phyloP scores from a whole-genome alignment of 64 coral and sea anemone species.

The Catalaphyllia jardinei region DNA sequence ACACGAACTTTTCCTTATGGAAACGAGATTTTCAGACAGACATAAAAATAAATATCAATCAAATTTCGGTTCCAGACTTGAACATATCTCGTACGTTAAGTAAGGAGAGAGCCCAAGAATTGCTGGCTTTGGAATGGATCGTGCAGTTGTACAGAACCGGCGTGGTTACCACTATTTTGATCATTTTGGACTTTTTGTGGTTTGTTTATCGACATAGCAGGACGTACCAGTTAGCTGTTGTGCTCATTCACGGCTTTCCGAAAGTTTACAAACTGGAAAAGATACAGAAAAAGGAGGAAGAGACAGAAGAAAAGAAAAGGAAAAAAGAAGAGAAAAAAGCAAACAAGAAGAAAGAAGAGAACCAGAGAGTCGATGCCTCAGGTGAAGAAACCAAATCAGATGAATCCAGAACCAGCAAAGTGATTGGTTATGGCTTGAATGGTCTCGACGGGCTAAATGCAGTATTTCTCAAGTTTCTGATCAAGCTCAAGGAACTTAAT shows the following conservation, averaged over 20 bases:
- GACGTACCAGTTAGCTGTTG: conserved; percentile 68
- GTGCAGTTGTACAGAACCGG: conserved; percentile 52
- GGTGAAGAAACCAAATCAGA: background rate
- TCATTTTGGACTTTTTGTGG: conserved; percentile 69
- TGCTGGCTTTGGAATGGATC: conserved; percentile 80
- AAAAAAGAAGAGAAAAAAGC: conserved; percentile 23
- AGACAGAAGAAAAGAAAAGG: conserved; percentile 26
- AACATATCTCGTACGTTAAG: conserved; percentile 50
- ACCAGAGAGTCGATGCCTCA: no score
- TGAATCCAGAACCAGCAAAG: background rate
- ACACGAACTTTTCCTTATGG: conserved; percentile 5
- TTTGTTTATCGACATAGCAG: conserved; percentile 77
- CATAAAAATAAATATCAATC: conserved; percentile 37
- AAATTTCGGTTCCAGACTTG: conserved; percentile 36
- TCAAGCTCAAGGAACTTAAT: conserved; percentile 70
- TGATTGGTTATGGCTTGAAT: conserved; percentile 15
- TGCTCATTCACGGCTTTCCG: conserved; percentile 73
- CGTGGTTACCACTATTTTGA: conserved; percentile 50
- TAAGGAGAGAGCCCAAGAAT: conserved; percentile 46
- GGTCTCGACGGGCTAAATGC: conserved; percentile 38
- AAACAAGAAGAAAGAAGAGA: background rate
- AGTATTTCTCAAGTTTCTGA: conserved; percentile 48
- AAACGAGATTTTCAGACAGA: background rate
- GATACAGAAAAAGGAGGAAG: conserved; percentile 37
- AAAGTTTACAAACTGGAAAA: conserved; percentile 65